Evolutionary conservation across 1,140 invertebrate genomes (phyloP).

Genomic region (Anadara kagoshimensis): DNA sequence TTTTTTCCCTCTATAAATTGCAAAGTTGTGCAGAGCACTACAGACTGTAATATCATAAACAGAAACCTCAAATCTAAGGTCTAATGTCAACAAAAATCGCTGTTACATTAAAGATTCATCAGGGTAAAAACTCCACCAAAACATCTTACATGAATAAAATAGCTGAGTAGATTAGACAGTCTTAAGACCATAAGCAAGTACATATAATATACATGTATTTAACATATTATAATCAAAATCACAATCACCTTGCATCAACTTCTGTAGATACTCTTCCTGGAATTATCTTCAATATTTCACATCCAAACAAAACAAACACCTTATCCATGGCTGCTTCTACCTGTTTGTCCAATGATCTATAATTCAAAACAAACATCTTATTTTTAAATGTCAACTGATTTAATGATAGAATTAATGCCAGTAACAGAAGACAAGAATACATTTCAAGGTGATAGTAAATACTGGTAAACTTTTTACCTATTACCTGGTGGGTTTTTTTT

Average conservation of each 20-base stretch:
- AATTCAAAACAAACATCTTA: background rate
- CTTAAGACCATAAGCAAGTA: too few relatives aligned
- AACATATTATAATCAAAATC: background rate
- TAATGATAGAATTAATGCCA: background rate
- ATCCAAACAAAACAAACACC: constrained; percentile 95
- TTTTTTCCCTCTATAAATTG: too few relatives aligned
- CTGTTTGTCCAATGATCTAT: constrained; percentile 79
- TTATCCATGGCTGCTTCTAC: constrained; percentile 88
- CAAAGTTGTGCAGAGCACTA: too few relatives aligned
- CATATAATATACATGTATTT: too few relatives aligned
- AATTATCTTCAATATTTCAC: constrained; percentile 97
- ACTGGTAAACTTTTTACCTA: background rate
- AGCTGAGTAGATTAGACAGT: too few relatives aligned
- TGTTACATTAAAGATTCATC: too few relatives aligned
- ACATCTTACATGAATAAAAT: too few relatives aligned
- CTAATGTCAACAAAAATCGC: too few relatives aligned
- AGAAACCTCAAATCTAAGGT: too few relatives aligned
- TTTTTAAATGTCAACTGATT: background rate
- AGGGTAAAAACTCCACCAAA: too few relatives aligned
- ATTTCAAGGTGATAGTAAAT: background rate
- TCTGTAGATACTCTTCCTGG: constrained; percentile 98
- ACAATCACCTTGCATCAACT: constrained; percentile 91
- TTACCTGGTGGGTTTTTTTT: background rate
- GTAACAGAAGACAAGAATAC: background rate
- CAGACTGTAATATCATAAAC: too few relatives aligned